Evolutionary conservation across 2,113 vertebrate species (phyloP).

Genomic region (Melanocharis versteri): DNA sequence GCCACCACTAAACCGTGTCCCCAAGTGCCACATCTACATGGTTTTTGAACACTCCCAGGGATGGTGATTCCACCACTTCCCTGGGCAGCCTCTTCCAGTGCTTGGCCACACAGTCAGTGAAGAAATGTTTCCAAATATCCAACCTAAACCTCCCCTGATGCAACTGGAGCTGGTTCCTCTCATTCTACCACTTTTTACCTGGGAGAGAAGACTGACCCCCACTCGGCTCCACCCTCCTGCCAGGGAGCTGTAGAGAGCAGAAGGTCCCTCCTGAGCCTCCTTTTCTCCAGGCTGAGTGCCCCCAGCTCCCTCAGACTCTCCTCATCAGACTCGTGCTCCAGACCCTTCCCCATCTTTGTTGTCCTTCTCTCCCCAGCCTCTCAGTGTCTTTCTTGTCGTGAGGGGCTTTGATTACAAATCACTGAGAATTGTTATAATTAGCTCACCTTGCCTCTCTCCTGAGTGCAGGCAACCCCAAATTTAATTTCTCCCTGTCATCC

Average conservation of each 20-base stretch:
- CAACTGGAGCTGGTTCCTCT: background rate
- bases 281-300: background rate
- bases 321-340: background rate
- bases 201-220: fast-evolving
- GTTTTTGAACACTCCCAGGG: background rate
- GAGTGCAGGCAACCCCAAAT: background rate
- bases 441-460: background rate
- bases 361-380: background rate
- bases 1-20: background rate
- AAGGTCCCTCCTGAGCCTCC: background rate
- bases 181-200: background rate
- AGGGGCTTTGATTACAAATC: background rate
- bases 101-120: background rate
- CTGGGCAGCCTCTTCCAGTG: background rate
- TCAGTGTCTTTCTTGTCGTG: background rate
- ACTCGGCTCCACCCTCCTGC: background rate
- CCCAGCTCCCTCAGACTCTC: background rate
- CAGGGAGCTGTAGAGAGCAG: background rate
- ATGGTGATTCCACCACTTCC: background rate
- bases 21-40: background rate
- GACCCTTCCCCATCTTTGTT: background rate
- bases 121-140: background rate
- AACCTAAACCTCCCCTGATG: background rate
- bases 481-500: background rate
- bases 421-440: background rate